These are phyloP conservation scores for Xestia ashworthii DNA, from an alignment of 2,888 invertebrate genomes.

Conservation along the genomic window DNA sequence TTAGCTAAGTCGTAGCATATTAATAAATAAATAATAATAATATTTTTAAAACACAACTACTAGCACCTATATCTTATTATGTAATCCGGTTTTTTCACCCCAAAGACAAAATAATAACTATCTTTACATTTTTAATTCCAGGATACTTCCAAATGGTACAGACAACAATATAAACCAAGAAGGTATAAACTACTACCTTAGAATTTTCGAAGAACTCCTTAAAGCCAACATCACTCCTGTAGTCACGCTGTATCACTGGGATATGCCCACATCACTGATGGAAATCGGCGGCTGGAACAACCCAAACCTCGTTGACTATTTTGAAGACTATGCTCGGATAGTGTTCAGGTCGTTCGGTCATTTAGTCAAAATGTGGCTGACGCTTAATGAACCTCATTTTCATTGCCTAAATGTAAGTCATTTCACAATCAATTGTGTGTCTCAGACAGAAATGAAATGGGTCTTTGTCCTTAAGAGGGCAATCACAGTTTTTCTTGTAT, in stretches of 20 bases:
- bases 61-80: no score
- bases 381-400: conserved; percentile 93
- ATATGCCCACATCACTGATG: conserved; percentile 88
- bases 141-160: conserved; percentile 93
- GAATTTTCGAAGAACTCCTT: conserved; percentile 93
- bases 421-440: neutral
- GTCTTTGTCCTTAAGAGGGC: no score
- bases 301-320: conserved; percentile 87
- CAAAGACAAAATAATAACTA: no score
- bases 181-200: conserved; percentile 94
- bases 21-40: no score
- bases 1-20: no score
- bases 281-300: conserved; percentile 89
- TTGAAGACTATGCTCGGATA: conserved; percentile 89
- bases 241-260: conserved; percentile 93
- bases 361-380: conserved; percentile 93
- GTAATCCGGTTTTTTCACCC: no score
- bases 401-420: conserved; percentile 84
- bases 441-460: neutral
- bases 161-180: conserved; percentile 92
- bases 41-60: no score
- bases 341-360: conserved; percentile 91
- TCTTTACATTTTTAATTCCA: conserved; percentile 47
- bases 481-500: no score
- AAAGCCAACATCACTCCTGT: conserved; percentile 92